phyloP scores from a whole-genome alignment of 1,140 invertebrate genomes.

The Aphelinus atriplicis region DNA sequence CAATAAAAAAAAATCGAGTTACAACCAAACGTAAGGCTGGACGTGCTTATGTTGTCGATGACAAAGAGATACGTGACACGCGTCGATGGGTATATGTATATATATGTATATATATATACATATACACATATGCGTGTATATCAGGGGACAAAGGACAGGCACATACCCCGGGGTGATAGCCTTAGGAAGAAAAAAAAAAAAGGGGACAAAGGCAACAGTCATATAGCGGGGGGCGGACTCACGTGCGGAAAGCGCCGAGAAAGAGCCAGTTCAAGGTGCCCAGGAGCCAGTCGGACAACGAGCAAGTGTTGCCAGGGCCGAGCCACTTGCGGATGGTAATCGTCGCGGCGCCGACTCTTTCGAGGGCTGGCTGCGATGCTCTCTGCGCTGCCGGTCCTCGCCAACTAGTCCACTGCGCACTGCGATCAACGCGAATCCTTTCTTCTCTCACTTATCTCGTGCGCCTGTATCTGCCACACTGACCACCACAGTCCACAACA shows the following conservation, averaged over 20 bases:
- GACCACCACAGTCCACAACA: no score
- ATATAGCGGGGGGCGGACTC: not conserved
- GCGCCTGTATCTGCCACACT: no score
- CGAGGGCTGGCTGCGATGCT: no score
- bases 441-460: no score
- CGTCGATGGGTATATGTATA: not conserved
- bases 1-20: no score
- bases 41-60: not conserved
- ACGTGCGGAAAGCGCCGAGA: conserved; percentile 24
- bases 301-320: conserved; percentile 6
- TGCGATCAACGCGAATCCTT: no score
- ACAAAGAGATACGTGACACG: not conserved
- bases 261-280: conserved; percentile 21
- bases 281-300: conserved; percentile 11
- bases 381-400: no score
- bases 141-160: not conserved
- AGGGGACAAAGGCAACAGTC: not conserved
- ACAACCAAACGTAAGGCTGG: no score
- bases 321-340: not conserved
- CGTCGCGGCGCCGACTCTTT: no score
- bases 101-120: not conserved
- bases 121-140: not conserved
- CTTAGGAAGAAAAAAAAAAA: conserved; percentile 5
- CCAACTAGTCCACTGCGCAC: no score
- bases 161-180: no score